Conservation (phyloP, 2,888 invertebrate genomes). For the Coelopa pilipes region DNA sequence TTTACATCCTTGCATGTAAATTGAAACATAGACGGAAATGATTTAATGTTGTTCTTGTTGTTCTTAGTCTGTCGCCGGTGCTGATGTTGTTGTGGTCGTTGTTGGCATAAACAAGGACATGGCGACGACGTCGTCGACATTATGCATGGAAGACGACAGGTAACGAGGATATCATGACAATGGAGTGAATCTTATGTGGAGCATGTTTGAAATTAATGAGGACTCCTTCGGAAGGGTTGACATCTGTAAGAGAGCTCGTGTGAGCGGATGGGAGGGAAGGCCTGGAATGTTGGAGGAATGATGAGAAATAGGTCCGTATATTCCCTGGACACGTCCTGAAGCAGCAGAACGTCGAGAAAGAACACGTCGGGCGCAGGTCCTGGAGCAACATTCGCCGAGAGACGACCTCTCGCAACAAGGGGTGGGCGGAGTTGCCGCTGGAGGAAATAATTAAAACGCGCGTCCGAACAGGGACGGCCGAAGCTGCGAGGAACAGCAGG, state of each 20-base stretch:
- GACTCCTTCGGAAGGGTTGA: not conserved
- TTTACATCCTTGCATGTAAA: slow-evolving; percentile 23
- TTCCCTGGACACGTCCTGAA: too few relatives aligned
- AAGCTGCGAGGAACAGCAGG: slow-evolving; percentile 2
- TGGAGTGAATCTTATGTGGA: not conserved
- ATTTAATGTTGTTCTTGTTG: slow-evolving; percentile 16
- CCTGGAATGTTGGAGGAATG: too few relatives aligned
- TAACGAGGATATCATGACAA: slow-evolving; percentile 24
- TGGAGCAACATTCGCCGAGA: too few relatives aligned
- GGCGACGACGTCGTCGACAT: not conserved
- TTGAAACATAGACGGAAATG: slow-evolving; percentile 26
- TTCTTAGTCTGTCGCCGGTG: too few relatives aligned
- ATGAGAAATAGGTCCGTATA: too few relatives aligned
- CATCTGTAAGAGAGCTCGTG: too few relatives aligned
- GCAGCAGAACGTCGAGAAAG: too few relatives aligned
- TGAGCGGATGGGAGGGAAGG: too few relatives aligned
- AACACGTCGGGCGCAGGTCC: too few relatives aligned
- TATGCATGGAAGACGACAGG: slow-evolving; percentile 26
- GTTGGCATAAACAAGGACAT: slow-evolving; percentile 20
- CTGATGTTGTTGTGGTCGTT: too few relatives aligned
- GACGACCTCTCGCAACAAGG: too few relatives aligned
- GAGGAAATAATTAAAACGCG: not conserved
- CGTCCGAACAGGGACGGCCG: not conserved
- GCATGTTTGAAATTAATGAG: slow-evolving; percentile 27
- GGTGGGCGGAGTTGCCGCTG: too few relatives aligned